Base-by-base conservation (phyloP, 2,113 vertebrate genomes). In the Conger conger region DNA sequence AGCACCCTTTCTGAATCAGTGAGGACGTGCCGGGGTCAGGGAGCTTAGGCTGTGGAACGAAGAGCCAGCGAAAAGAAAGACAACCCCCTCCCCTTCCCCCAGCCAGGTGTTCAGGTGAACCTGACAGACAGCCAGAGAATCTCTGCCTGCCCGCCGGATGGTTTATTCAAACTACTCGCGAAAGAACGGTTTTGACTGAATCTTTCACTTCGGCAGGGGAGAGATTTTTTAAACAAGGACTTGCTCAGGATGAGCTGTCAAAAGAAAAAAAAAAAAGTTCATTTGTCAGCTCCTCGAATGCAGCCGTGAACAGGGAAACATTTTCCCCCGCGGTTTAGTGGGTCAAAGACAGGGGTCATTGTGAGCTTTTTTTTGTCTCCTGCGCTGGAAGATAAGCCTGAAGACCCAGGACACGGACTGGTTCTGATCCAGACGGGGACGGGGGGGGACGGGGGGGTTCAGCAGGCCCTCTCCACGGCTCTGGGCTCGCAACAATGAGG, bases 401-500 rank as follows among this genome's bases (percentile, higher is more conserved):
- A 54, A 84, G 33, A 84, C 54, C 77, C 45, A 37, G 33, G 35
- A 78, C 18, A 76, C 6, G 9, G 4, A 11, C 68, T 33, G 68
- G 68, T 63, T 63, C 57, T 23, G 57, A 63, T 27, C 57, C 57
- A 45, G 79, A 76, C 53, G 80, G 82, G 17, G 76, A 78, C 16
- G 20, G 42, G 37, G 42, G 8, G 27, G 17, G 82, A 79, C 63
- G 85, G 86, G 82, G 89, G 90, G 89, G 85, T 81, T 83, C 82
- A 57, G 23, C 76, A 53, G 83, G n/a, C 53, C 57, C 38, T 63
- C 79, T 86, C 87, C 80, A 89, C 87, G 88, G 92, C 88, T 90
- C 91, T 88, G 91, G 90, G 86, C 87, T 86, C 85, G 42, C 87
- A 93, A 94, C 92, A 94, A 93, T 92, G 89, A 85, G 86, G 83